These are phyloP conservation scores for Synaphobranchus kaupii DNA, from an alignment of 2,797 vertebrate species.

Conservation along the genomic window DNA sequence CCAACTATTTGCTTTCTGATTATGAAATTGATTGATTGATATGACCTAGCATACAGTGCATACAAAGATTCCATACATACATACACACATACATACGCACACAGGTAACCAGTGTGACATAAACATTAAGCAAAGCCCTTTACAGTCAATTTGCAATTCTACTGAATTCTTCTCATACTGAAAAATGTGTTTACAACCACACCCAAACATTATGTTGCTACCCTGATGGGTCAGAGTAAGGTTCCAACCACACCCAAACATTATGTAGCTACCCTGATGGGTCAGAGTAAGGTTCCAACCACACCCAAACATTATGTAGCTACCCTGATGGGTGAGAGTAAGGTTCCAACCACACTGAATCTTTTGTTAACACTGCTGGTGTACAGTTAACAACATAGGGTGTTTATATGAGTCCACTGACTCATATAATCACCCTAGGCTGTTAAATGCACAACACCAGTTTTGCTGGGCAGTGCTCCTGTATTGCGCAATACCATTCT, in stretches of 20 bases:
- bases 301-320: neutral
- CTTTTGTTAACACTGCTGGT: too few relatives aligned
- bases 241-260: too few relatives aligned
- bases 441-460: too few relatives aligned
- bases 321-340: neutral
- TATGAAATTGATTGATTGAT: neutral
- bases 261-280: neutral
- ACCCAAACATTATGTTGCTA: neutral
- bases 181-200: too few relatives aligned
- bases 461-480: neutral
- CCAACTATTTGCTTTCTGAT: neutral
- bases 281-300: neutral
- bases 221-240: neutral
- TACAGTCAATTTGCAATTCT: neutral
- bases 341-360: too few relatives aligned
- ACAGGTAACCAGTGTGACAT: neutral
- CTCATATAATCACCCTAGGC: too few relatives aligned
- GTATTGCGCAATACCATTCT: neutral
- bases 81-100: neutral
- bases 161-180: neutral
- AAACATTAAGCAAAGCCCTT: too few relatives aligned
- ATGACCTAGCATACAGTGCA: too few relatives aligned
- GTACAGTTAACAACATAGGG: too few relatives aligned
- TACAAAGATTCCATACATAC: neutral
- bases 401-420: too few relatives aligned